phyloP scores from a whole-genome alignment of 2,113 vertebrate genomes.

The Sorex araneus region DNA sequence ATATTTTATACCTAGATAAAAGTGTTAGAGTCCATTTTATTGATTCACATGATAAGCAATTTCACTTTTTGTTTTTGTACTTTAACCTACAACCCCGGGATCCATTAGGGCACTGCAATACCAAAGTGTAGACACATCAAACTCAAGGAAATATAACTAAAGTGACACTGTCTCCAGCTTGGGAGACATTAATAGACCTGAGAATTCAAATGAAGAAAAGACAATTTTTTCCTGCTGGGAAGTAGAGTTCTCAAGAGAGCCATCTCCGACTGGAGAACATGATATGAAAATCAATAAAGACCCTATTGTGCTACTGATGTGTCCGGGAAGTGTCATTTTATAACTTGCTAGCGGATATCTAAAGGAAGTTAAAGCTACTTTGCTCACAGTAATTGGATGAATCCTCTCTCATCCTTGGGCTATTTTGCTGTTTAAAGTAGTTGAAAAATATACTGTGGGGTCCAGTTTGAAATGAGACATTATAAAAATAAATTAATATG shows the following conservation, averaged over 20 bases:
- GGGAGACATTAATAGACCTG: slow-evolving; percentile 89
- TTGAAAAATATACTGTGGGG: slow-evolving; percentile 75
- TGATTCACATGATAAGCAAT: slow-evolving; percentile 87
- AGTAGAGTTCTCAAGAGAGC: slow-evolving; percentile 89
- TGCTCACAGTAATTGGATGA: slow-evolving; percentile 89
- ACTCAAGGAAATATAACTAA: slow-evolving; percentile 88
- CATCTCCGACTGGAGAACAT: slow-evolving; percentile 89
- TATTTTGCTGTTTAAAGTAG: slow-evolving; percentile 85
- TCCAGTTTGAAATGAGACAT: slow-evolving; percentile 76
- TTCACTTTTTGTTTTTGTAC: slow-evolving; percentile 85
- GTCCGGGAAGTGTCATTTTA: slow-evolving; percentile 92
- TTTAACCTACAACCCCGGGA: slow-evolving; percentile 86
- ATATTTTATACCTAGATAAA: slow-evolving; percentile 82
- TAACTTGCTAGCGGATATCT: slow-evolving; percentile 88
- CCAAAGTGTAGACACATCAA: slow-evolving; percentile 88
- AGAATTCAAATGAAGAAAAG: slow-evolving; percentile 90
- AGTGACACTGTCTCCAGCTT: slow-evolving; percentile 89
- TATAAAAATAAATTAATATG: slow-evolving; percentile 74
- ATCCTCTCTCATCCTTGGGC: slow-evolving; percentile 87
- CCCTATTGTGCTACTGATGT: slow-evolving; percentile 89
- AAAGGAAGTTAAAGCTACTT: slow-evolving; percentile 90
- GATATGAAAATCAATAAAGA: slow-evolving; percentile 92
- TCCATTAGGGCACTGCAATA: slow-evolving; percentile 89
- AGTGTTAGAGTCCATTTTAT: slow-evolving; percentile 83
- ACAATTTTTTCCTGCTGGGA: slow-evolving; percentile 91